These are phyloP conservation scores for Amblyornis subalaris DNA, from an alignment of 2,113 vertebrate species.

Conservation along the genomic window DNA sequence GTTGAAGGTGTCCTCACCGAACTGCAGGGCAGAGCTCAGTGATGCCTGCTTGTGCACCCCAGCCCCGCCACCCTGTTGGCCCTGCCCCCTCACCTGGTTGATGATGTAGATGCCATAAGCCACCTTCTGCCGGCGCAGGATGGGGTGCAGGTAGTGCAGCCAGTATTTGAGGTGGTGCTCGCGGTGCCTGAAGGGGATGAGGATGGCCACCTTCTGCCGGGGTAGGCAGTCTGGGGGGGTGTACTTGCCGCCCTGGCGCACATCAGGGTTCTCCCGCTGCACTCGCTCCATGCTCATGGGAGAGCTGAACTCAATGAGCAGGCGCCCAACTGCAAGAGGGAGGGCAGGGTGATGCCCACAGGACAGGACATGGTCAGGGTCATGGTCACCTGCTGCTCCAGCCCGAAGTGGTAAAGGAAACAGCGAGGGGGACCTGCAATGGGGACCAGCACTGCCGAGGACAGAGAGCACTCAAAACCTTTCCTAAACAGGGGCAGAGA, in stretches of 20 bases:
- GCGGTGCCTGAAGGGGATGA: slow-evolving; percentile 95
- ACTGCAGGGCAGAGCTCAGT: slow-evolving; percentile 66
- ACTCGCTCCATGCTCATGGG: slow-evolving; percentile 96
- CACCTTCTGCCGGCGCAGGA: slow-evolving; percentile 92
- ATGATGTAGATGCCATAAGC: slow-evolving; percentile 96
- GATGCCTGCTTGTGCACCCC: not conserved
- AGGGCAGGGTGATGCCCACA: not conserved
- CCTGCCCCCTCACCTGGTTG: slow-evolving; percentile 84
- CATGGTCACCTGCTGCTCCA: not conserved
- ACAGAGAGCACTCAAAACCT: not conserved
- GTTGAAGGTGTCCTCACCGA: slow-evolving; percentile 95
- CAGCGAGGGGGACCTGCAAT: not conserved
- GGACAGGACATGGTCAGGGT: not conserved
- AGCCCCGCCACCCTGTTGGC: fast-evolving
- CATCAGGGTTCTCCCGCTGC: slow-evolving; percentile 94
- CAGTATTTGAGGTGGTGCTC: slow-evolving; percentile 98
- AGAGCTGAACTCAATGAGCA: slow-evolving; percentile 96
- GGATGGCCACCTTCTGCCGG: slow-evolving; percentile 93
- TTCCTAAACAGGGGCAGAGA: not conserved
- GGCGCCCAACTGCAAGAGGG: slow-evolving; percentile 84
- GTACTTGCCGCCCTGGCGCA: slow-evolving; percentile 91
- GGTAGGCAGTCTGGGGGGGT: slow-evolving; percentile 86
- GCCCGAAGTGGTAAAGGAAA: not conserved
- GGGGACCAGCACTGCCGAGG: not conserved
- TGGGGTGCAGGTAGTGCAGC: slow-evolving; percentile 97